Percentiles rank a stretch among this genome's conserved stretches.
phyloP scores from a whole-genome alignment of 2,797 vertebrate genomes.

The Yasuhikotakia modesta region DNA sequence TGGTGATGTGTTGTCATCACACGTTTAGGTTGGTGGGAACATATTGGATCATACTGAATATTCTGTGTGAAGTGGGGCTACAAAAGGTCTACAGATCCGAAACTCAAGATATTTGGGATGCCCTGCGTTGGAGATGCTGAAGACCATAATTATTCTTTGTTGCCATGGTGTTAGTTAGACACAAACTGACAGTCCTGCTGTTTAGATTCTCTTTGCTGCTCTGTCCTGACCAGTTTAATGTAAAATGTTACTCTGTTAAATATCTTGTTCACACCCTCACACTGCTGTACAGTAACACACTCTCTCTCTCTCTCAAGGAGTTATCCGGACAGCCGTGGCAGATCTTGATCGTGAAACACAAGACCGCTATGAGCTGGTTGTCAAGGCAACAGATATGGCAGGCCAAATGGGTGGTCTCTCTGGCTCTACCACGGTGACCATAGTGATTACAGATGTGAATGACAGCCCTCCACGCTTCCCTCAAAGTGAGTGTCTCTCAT shows the following conservation, averaged over 20 bases:
- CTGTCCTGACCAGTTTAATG: no score
- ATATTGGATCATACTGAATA: no score
- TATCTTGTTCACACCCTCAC: no score
- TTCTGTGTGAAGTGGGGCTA: no score
- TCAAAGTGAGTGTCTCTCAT: slow-evolving; percentile 86
- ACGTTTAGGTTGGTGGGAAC: background rate
- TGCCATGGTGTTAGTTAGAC: slow-evolving; percentile 41
- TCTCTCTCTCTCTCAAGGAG: slow-evolving; percentile 75
- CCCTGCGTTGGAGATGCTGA: slow-evolving; percentile 15
- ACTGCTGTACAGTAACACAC: no score
- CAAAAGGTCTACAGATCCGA: no score
- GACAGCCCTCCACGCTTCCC: slow-evolving; percentile 97
- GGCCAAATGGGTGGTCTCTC: slow-evolving; percentile 98
- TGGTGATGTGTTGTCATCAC: background rate
- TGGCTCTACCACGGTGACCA: slow-evolving; percentile 96
- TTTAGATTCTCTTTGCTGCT: no score
- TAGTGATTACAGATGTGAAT: slow-evolving; percentile 96
- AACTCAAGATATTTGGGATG: slow-evolving; percentile 23
- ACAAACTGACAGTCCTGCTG: slow-evolving; percentile 3
- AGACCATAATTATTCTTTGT: slow-evolving; percentile 25
- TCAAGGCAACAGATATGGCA: slow-evolving; percentile 98
- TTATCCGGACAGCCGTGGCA: slow-evolving; percentile 93
- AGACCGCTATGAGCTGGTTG: slow-evolving; percentile 96
- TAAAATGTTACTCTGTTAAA: no score
- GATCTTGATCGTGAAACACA: slow-evolving; percentile 95